Evolutionary conservation across 92 coral and sea anemone species (phyloP).

Genomic region (Palythoa caribaeorum): DNA sequence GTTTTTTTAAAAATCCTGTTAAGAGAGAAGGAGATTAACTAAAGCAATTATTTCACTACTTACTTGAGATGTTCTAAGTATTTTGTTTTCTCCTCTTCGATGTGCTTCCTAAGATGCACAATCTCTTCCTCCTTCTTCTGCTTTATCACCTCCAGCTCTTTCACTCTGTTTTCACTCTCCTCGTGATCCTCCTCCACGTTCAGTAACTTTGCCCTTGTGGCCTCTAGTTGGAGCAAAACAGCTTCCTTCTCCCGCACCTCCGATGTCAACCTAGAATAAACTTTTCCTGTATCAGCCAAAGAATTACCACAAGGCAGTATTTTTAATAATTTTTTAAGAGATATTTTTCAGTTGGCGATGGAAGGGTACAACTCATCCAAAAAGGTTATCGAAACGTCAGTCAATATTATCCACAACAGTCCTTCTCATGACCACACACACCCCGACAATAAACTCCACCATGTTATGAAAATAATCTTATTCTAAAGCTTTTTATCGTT

Average conservation of each 20-base stretch:
- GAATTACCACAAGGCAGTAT: not conserved
- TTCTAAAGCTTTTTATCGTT: no score
- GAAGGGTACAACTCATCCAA: no score
- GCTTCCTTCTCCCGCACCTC: slow-evolving; percentile 82
- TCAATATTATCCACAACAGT: no score
- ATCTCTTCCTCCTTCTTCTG: slow-evolving; percentile 76
- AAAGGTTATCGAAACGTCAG: no score
- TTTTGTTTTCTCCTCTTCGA: slow-evolving; percentile 76
- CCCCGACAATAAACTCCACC: no score
- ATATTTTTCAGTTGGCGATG: no score
- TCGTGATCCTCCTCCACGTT: slow-evolving; percentile 84
- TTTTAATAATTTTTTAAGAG: not conserved
- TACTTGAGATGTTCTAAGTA: slow-evolving; percentile 87
- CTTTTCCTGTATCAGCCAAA: not conserved
- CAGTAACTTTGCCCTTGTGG: slow-evolving; percentile 77
- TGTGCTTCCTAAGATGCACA: slow-evolving; percentile 68
- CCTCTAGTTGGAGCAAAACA: slow-evolving; percentile 77
- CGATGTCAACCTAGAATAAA: slow-evolving; percentile 58
- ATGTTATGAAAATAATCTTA: no score
- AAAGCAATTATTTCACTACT: slow-evolving; percentile 21
- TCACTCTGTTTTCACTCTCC: slow-evolving; percentile 70
- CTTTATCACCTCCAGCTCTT: slow-evolving; percentile 68
- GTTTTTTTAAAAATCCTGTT: no score
- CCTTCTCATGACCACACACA: no score
- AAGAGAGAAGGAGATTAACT: not conserved